phyloP scores from a whole-genome alignment of 2,113 vertebrate species.

The Catharus minimus region DNA sequence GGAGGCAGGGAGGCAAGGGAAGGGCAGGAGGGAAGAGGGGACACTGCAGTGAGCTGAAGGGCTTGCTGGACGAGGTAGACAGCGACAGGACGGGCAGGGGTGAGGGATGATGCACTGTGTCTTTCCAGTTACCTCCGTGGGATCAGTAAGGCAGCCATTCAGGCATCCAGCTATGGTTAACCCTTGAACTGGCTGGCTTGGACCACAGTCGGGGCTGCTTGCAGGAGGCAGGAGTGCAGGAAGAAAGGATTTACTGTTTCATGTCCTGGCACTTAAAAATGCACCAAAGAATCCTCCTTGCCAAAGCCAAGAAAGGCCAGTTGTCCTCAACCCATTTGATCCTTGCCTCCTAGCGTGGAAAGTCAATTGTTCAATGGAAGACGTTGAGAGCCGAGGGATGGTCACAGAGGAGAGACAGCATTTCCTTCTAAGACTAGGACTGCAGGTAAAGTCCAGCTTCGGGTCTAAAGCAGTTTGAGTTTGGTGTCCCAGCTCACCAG shows the following conservation, averaged over 20 bases:
- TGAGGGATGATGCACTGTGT: slow-evolving; percentile 13
- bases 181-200: slow-evolving; percentile 59
- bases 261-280: slow-evolving; percentile 65
- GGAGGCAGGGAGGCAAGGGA: neutral
- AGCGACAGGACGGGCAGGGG: neutral
- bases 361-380: neutral
- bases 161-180: slow-evolving; percentile 69
- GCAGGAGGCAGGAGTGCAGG: slow-evolving; percentile 46
- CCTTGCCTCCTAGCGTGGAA: neutral
- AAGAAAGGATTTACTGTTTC: slow-evolving; percentile 52
- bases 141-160: slow-evolving; percentile 78
- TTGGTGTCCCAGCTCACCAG: slow-evolving; percentile 28
- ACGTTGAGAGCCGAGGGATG: neutral
- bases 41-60: neutral
- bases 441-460: slow-evolving; percentile 23
- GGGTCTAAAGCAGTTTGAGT: neutral
- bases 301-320: slow-evolving; percentile 13
- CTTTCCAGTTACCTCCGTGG: slow-evolving; percentile 74
- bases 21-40: neutral
- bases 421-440: slow-evolving; percentile 12
- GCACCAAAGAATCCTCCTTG: slow-evolving; percentile 60
- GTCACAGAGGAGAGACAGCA: slow-evolving; percentile 9
- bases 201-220: slow-evolving; percentile 21
- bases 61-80: neutral
- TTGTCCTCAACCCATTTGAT: slow-evolving; percentile 56